Evolutionary conservation across 1,140 invertebrate genomes (phyloP).

Genomic region (Plectrocnemia conspersa): DNA sequence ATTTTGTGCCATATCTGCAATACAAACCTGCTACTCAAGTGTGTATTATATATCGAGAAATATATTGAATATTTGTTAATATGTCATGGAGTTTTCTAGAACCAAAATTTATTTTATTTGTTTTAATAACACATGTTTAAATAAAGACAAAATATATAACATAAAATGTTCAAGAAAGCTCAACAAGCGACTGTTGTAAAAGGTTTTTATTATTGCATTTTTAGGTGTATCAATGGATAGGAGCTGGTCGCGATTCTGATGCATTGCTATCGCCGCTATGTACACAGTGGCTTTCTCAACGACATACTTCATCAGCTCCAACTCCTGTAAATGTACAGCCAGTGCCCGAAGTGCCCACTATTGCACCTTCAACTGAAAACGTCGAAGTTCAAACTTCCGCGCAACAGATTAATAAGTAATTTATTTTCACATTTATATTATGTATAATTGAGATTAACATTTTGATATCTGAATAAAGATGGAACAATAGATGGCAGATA

Average conservation of each 20-base stretch:
- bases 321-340: conserved; percentile 35
- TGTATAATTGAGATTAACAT: neutral
- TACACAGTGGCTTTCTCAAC: conserved; percentile 60
- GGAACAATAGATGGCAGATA: conserved; percentile 25
- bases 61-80: neutral
- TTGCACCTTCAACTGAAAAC: conserved; percentile 5
- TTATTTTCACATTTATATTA: conserved; percentile 4
- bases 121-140: neutral
- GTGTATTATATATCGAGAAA: conserved; percentile 30
- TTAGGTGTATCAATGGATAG: conserved; percentile 88
- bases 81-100: neutral
- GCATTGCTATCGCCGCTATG: conserved; percentile 69
- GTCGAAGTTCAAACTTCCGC: conserved; percentile 6
- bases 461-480: conserved; percentile 18
- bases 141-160: neutral
- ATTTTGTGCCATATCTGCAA: conserved; percentile 90
- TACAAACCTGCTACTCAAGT: conserved; percentile 65
- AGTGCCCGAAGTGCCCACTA: conserved; percentile 38
- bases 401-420: neutral
- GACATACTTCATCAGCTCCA: conserved; percentile 36
- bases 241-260: conserved; percentile 88
- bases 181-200: no score
- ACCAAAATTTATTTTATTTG: neutral
- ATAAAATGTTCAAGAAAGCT: neutral
- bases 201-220: conserved; percentile 34